phyloP scores from a whole-genome alignment of 2,888 invertebrate genomes.

The Pollenia labialis region DNA sequence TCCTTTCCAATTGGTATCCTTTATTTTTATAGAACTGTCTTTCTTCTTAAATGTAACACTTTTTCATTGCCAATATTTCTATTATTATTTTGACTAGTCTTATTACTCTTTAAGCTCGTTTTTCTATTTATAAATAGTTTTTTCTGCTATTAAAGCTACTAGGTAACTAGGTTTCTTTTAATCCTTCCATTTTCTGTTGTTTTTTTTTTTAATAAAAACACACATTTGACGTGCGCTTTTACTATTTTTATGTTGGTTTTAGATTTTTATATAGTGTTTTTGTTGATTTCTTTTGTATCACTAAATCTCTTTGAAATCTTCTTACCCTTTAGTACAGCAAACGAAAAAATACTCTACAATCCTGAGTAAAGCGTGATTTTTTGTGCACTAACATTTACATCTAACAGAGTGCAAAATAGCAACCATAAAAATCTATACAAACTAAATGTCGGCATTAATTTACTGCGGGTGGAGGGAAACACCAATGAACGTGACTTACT shows the following conservation, averaged over 20 bases:
- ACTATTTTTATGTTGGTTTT: conserved; percentile 15
- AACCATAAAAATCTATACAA: conserved; percentile 54
- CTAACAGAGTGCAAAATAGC: conserved; percentile 57
- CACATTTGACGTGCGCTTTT: conserved; percentile 4
- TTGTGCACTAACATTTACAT: conserved; percentile 21
- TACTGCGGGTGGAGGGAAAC: conserved; percentile 35
- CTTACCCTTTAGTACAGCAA: not conserved
- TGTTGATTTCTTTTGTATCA: conserved; percentile 24
- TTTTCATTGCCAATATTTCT: no score
- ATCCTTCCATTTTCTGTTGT: conserved; percentile 2
- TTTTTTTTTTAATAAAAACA: not conserved
- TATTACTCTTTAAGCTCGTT: no score
- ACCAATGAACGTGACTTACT: conserved; percentile 54
- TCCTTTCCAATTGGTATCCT: no score
- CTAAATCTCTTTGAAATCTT: conserved; percentile 39
- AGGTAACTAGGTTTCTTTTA: conserved; percentile 46
- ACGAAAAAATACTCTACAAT: conserved; percentile 7
- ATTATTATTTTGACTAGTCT: no score
- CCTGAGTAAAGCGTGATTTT: conserved; percentile 21
- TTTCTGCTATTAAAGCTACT: conserved; percentile 37
- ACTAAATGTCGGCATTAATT: conserved; percentile 55
- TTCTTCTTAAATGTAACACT: no score
- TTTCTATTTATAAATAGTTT: no score
- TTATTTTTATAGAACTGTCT: no score
- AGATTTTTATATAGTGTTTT: not conserved